A percentile compares a stretch with the other conserved stretches of the same genome.
Conservation (phyloP, 2,113 vertebrate species). For the Macaca mulatta region DNA sequence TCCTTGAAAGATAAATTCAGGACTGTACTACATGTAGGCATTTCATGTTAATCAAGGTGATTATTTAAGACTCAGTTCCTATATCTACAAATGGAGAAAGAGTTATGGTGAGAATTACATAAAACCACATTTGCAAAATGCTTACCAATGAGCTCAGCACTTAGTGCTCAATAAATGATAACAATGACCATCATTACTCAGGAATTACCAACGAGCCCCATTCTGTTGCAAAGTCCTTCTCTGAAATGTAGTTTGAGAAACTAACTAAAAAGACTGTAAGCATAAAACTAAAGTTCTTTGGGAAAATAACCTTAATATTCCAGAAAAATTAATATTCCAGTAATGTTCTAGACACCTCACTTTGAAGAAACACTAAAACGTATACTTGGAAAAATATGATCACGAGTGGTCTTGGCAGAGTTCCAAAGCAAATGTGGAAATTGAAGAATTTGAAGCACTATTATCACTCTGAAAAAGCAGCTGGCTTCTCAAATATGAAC, state of each 20-base stretch:
- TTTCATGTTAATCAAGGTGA: background rate
- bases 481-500: background rate
- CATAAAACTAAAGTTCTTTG: slow-evolving; percentile 11
- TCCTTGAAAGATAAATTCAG: background rate
- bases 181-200: background rate
- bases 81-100: background rate
- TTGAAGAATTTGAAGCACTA: background rate
- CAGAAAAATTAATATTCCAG: slow-evolving; percentile 12
- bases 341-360: background rate
- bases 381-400: background rate
- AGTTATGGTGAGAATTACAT: background rate
- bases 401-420: background rate
- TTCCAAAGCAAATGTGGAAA: background rate
- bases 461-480: background rate
- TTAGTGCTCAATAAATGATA: background rate
- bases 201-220: background rate
- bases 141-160: background rate
- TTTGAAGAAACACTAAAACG: slow-evolving; percentile 5
- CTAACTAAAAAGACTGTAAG: background rate
- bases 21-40: background rate
- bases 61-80: background rate
- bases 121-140: background rate
- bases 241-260: slow-evolving; percentile 15
- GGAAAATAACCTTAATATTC: background rate
- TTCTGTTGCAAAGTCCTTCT: background rate